Percentiles rank a stretch among this genome's conserved stretches.
These are phyloP conservation scores for Acholoe squamosa DNA, from an alignment of 2,888 invertebrate species.

Conservation along the genomic window DNA sequence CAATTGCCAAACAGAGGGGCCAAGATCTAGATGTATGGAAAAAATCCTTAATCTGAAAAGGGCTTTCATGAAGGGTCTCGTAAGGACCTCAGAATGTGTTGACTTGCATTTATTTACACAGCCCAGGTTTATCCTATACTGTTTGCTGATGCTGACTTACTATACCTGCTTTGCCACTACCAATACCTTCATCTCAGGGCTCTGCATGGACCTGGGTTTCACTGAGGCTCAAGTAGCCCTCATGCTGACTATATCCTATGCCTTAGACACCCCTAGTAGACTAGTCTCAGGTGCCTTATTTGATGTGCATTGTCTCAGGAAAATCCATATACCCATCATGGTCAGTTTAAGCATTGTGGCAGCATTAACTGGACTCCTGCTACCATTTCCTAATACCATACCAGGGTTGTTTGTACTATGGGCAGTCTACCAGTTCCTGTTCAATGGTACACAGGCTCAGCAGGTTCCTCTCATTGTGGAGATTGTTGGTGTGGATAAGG, in stretches of 20 bases:
- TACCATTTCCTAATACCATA: not conserved
- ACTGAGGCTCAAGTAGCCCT: slow-evolving; percentile 34
- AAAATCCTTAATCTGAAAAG: not conserved
- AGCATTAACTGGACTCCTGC: not conserved
- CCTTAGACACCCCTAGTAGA: slow-evolving; percentile 45
- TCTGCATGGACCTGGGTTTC: slow-evolving; percentile 11
- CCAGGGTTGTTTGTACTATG: slow-evolving; percentile 35
- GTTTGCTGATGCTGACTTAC: slow-evolving; percentile 40
- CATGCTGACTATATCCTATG: slow-evolving; percentile 32
- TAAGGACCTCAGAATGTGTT: not conserved
- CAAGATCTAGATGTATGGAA: not conserved
- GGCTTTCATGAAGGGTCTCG: not conserved
- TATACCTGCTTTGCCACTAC: slow-evolving; percentile 50
- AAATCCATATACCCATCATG: slow-evolving; percentile 35
- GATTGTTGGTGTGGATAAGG: slow-evolving; percentile 31
- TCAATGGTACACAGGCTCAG: slow-evolving; percentile 23
- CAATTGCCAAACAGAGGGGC: too few species aligned
- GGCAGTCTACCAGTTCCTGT: slow-evolving; percentile 44
- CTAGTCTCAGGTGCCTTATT: slow-evolving; percentile 31
- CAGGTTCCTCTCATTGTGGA: slow-evolving; percentile 26
- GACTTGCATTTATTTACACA: not conserved
- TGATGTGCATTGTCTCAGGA: slow-evolving; percentile 1
- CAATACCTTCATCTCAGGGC: slow-evolving; percentile 51
- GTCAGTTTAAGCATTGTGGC: slow-evolving; percentile 6
- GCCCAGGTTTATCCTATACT: slow-evolving; percentile 8